Base-by-base conservation (phyloP, 2,797 vertebrate genomes). In the Pteronotus mesoamericanus region DNA sequence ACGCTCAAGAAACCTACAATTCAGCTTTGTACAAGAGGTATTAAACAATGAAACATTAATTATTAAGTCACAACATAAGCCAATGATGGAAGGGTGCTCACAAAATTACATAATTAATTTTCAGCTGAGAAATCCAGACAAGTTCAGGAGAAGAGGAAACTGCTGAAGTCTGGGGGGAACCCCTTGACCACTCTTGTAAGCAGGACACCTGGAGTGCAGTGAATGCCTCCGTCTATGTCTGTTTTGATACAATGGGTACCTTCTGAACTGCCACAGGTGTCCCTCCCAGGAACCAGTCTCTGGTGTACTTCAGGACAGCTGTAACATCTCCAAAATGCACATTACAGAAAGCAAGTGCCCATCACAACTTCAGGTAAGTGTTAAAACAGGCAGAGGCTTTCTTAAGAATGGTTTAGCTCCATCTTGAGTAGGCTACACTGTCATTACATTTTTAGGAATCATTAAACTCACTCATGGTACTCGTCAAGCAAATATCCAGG, bases 281-380 rank as follows among this genome's bases (percentile, higher is more conserved):
- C 86, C 93, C 39, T 92, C 32, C 42, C 5, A 10, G 96, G 91
- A 92, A 92, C 42, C 89, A 92, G 94, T 69, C 74, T 94, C 97
- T 96, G 94, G 87, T 95, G 77, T 75, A 94, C 61, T 82, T 93
- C 69, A 64, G 85, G 46, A 57, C 39, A 87, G 68, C 29, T 39
- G 72, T 92, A 96, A 74, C 22, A 91, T 87, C 86, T 97, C 92
- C 95, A 97, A 97, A 96, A 86, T 72, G 94, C 68, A 97, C 57
- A 74, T 48, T 48, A 82, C 37, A 91, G 79, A 93, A 86, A 90
- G 75, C 68, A 78, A 53, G 37, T 69, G 26, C 11, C 24, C 18
- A 29, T 95, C 92, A 79, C 6, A 61, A 94, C 82, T 86, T 87
- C 66, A 95, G 90, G 86, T 77, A 92, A 96, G 87, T 83, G 39